Base-by-base conservation (phyloP, 2,888 invertebrate genomes). In the Drosophila tanythrix region DNA sequence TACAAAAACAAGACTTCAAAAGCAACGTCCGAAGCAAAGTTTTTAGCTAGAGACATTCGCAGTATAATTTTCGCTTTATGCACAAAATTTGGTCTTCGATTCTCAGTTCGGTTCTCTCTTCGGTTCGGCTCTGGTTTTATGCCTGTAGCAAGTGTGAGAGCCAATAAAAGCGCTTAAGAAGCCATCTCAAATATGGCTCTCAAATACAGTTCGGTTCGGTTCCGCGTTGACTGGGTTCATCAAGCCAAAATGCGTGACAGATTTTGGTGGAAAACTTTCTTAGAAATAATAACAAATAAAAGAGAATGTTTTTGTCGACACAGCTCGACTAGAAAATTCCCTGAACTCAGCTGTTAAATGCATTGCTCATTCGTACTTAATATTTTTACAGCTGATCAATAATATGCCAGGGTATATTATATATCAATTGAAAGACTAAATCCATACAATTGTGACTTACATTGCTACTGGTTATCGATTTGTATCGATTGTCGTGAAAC, bases 91-190 rank as follows among this genome's bases (percentile, higher is more conserved):
- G 21, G 64, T 46, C 13, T 18, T 58, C 21, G 15, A 15, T 53
- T 27, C 15, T 3, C 13, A 15, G 43, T 36, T 59, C 10, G 29
- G 33, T 27, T 59, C 15, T n/a, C 11, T 21, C 5, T 3, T 40
- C 36, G 48, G 25, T 36, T 61, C 38, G 25, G 33, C 50, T 57
- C 57, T 57, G 67, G 25, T 60, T 63, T 61, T 55, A 80, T 61
- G 88, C 61, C 69, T 69, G 74, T 73, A 74, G 84, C 87, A 84
- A 89, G 82, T 76, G 82, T 79, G 67, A 73, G 66, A 74, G 83
- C 70, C 86, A 83, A 88, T 88, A 88, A 85, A 90, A 86, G 56
- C 74, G 83, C 81, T 88, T 88, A 90, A 90, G 79, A 76, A 69
- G 65, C 70, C 74, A 69, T 83, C 67, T 38, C 61, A 48, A 36